These are phyloP conservation scores for Pitta sordida DNA, from an alignment of 2,113 vertebrate species.

Conservation along the genomic window DNA sequence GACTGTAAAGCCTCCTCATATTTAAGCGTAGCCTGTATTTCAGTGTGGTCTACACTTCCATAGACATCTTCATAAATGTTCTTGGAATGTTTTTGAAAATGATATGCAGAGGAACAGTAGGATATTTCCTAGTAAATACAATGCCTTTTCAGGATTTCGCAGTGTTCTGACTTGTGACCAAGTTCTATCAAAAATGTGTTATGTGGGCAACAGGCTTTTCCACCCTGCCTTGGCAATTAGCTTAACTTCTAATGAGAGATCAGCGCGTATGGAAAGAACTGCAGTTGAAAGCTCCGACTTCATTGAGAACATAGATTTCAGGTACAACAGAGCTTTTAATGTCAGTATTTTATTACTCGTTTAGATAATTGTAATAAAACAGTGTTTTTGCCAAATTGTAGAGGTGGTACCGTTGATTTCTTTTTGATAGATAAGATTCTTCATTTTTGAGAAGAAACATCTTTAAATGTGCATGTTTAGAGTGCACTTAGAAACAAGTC, in stretches of 20 bases:
- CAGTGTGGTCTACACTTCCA: neutral
- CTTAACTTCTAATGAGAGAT: neutral
- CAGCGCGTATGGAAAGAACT: neutral
- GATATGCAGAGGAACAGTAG: neutral
- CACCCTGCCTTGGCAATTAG: neutral
- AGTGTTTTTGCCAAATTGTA: neutral
- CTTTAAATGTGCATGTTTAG: neutral
- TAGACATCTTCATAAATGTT: neutral
- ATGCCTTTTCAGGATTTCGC: neutral
- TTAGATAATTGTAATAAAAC: neutral
- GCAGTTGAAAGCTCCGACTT: neutral
- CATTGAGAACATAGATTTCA: neutral
- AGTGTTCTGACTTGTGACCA: neutral
- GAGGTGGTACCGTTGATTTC: neutral
- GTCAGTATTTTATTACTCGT: neutral
- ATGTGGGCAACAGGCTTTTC: neutral
- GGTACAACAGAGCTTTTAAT: neutral
- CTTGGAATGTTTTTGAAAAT: neutral
- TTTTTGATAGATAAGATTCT: neutral
- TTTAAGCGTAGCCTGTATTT: neutral
- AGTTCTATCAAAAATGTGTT: fast-evolving
- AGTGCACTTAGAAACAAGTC: neutral
- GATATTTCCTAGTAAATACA: neutral
- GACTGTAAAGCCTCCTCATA: neutral
- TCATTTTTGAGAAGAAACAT: neutral